phyloP scores from a whole-genome alignment of 2,797 vertebrate genomes.

The Myotis pilosus region DNA sequence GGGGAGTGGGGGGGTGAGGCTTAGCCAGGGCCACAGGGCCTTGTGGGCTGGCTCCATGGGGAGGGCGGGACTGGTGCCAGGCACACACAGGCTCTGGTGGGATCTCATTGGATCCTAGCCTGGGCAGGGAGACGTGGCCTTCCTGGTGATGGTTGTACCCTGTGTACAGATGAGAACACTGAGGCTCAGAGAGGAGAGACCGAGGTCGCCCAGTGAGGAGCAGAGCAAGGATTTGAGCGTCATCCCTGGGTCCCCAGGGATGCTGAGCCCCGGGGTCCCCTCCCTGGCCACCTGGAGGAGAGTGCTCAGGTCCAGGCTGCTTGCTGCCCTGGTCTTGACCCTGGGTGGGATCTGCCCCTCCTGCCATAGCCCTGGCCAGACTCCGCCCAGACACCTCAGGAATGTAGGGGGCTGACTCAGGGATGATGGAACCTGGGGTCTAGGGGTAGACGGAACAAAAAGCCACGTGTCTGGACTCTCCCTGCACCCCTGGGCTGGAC shows the following conservation, averaged over 20 bases:
- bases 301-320: neutral
- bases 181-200: neutral
- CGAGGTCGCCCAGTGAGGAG: neutral
- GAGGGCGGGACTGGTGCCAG: rapidly evolving
- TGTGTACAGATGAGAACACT: neutral
- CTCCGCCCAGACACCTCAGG: constrained; percentile 63
- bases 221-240: neutral
- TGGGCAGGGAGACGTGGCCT: neutral
- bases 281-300: neutral
- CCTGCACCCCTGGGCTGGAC: neutral
- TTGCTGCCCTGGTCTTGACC: constrained; percentile 60
- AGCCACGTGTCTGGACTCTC: neutral
- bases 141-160: neutral
- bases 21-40: neutral
- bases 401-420: constrained; percentile 32
- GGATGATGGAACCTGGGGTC: neutral
- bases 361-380: neutral
- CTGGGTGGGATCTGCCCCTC: neutral
- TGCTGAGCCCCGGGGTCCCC: neutral
- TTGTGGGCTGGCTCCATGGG: rapidly evolving
- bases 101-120: neutral
- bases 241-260: rapidly evolving
- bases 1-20: too few species aligned
- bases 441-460: neutral
- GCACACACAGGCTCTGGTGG: rapidly evolving